phyloP scores from a whole-genome alignment of 2,113 vertebrate genomes.

The Pterophyllum scalare region DNA sequence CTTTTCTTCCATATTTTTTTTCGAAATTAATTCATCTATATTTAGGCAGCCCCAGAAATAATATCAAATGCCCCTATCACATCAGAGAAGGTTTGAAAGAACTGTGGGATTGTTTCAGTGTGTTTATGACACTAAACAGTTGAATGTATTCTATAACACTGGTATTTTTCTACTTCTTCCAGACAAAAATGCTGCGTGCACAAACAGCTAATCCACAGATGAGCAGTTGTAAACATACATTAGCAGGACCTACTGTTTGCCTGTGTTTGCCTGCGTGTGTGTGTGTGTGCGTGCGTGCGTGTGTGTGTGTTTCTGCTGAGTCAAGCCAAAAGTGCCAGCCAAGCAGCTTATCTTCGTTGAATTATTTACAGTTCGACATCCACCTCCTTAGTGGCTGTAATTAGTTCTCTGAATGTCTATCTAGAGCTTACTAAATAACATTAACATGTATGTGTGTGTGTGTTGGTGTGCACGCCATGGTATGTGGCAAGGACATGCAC shows the following conservation, averaged over 20 bases:
- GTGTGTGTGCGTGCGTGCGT: neutral
- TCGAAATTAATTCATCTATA: constrained; percentile 11
- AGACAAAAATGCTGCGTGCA: neutral
- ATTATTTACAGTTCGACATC: neutral
- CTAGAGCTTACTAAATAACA: neutral
- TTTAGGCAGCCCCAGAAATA: constrained; percentile 50
- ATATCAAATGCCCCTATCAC: neutral
- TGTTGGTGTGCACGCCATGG: constrained; percentile 37
- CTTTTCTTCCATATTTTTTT: constrained; percentile 58
- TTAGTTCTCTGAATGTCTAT: neutral
- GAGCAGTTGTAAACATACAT: neutral
- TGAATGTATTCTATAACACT: neutral
- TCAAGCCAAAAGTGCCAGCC: neutral
- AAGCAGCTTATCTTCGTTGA: neutral
- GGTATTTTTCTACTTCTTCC: neutral
- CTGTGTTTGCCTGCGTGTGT: neutral
- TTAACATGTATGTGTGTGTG: constrained; percentile 6
- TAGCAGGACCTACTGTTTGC: neutral
- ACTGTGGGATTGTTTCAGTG: neutral
- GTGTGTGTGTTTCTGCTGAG: constrained; percentile 20
- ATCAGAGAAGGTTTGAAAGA: neutral
- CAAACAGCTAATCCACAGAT: neutral
- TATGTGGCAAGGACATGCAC: constrained; percentile 70
- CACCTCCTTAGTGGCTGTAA: neutral
- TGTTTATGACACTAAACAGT: neutral